These are phyloP conservation scores for Pissodes strobi DNA, from an alignment of 1,140 invertebrate genomes.

Conservation along the genomic window DNA sequence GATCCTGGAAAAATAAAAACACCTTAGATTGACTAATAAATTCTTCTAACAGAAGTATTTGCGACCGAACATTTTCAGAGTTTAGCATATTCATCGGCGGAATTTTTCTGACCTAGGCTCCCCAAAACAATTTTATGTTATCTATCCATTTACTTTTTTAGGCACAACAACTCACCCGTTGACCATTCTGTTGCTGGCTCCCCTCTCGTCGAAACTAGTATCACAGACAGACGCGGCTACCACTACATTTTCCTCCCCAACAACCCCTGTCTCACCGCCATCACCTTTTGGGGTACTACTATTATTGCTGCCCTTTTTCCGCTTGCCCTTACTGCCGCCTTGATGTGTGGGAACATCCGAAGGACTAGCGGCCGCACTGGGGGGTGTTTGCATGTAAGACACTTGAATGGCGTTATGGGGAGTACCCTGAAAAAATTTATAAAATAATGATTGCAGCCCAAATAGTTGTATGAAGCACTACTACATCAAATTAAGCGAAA, in stretches of 20 bases:
- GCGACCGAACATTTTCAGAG: too few species aligned
- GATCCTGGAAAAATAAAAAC: slow-evolving; percentile 3
- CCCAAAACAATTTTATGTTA: too few species aligned
- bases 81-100: too few species aligned
- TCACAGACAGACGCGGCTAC: slow-evolving; percentile 24
- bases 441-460: background rate
- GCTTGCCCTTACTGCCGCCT: background rate
- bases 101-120: too few species aligned
- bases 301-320: slow-evolving; percentile 12
- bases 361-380: background rate
- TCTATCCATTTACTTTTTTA: too few species aligned
- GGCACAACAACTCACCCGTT: slow-evolving; percentile 35
- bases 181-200: slow-evolving; percentile 9
- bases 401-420: slow-evolving; percentile 3
- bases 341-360: background rate
- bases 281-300: background rate
- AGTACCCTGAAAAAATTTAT: background rate
- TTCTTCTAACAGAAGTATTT: too few species aligned
- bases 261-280: background rate
- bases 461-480: background rate
- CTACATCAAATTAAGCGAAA: background rate
- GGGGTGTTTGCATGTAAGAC: background rate
- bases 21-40: too few species aligned
- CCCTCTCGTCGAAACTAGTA: slow-evolving; percentile 13
- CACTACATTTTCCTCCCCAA: background rate